Conservation (phyloP, 1,140 invertebrate species). For the Gonioctena quinquepunctata region DNA sequence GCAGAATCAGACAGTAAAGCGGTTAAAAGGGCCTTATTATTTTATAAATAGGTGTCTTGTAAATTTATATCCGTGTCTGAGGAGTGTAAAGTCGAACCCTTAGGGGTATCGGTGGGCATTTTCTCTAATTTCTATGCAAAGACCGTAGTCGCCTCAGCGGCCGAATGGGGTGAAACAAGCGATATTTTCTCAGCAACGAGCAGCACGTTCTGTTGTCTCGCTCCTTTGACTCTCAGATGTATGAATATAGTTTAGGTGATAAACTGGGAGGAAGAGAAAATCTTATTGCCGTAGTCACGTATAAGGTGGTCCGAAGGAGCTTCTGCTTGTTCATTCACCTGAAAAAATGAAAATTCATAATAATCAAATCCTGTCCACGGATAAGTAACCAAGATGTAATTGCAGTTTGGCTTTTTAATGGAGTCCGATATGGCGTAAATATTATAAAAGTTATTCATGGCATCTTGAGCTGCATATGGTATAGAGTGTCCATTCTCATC, state of each 20-base stretch:
- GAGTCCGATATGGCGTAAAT: no score
- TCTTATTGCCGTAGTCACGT: not conserved
- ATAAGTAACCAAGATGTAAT: no score
- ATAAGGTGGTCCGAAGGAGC: not conserved
- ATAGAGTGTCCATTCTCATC: no score
- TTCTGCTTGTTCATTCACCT: no score
- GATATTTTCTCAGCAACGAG: conserved; percentile 26
- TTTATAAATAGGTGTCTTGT: conserved; percentile 44
- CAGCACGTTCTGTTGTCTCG: conserved; percentile 10
- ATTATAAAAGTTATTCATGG: no score
- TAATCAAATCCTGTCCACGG: no score
- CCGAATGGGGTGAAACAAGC: conserved; percentile 38
- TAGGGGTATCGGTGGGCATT: conserved; percentile 28
- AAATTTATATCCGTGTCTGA: conserved; percentile 38
- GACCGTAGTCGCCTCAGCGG: conserved; percentile 27
- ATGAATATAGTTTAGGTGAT: not conserved
- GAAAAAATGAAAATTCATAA: no score
- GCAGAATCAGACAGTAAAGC: conserved; percentile 30
- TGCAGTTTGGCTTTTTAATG: no score
- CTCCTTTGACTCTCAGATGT: not conserved
- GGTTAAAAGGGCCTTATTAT: conserved; percentile 44
- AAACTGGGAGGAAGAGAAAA: not conserved
- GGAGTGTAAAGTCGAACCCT: conserved; percentile 37
- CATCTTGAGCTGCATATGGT: no score
- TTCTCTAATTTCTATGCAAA: conserved; percentile 39